Evolutionary conservation across 1,140 invertebrate species (phyloP).

Genomic region (Bombus waltoni): DNA sequence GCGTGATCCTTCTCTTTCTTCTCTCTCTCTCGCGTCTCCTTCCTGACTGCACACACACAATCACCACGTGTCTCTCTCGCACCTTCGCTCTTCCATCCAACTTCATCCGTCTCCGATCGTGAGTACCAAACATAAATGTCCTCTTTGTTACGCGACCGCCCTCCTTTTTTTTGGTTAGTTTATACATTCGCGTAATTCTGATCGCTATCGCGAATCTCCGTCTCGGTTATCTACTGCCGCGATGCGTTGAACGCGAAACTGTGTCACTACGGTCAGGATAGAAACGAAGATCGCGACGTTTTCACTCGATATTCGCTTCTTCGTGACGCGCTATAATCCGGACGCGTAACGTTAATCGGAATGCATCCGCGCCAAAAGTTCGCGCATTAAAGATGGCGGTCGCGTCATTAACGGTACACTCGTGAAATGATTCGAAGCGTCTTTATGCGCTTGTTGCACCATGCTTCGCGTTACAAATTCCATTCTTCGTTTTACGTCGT

Average conservation of each 20-base stretch:
- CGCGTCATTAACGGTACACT: constrained; percentile 7
- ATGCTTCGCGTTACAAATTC: constrained; percentile 20
- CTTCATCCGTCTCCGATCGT: neutral
- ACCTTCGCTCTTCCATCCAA: constrained; percentile 5
- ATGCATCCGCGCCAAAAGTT: neutral
- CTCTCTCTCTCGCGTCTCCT: constrained; percentile 17
- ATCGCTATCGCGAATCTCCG: neutral
- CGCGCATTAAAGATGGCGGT: neutral
- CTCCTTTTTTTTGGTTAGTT: constrained; percentile 1
- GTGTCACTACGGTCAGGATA: no score
- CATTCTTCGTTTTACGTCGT: constrained; percentile 30
- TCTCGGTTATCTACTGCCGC: neutral
- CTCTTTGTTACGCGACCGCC: constrained; percentile 26
- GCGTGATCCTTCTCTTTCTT: constrained; percentile 59
- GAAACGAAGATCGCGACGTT: neutral
- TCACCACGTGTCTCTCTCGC: neutral
- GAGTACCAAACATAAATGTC: constrained; percentile 17
- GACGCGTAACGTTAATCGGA: neutral
- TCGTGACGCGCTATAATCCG: neutral
- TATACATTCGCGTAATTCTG: neutral
- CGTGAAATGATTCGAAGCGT: neutral
- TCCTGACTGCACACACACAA: neutral
- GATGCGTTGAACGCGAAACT: neutral
- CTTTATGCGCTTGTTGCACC: neutral
- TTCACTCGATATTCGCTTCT: neutral